These are phyloP conservation scores for Syrphus vitripennis DNA, from an alignment of 2,888 invertebrate species.

Conservation along the genomic window DNA sequence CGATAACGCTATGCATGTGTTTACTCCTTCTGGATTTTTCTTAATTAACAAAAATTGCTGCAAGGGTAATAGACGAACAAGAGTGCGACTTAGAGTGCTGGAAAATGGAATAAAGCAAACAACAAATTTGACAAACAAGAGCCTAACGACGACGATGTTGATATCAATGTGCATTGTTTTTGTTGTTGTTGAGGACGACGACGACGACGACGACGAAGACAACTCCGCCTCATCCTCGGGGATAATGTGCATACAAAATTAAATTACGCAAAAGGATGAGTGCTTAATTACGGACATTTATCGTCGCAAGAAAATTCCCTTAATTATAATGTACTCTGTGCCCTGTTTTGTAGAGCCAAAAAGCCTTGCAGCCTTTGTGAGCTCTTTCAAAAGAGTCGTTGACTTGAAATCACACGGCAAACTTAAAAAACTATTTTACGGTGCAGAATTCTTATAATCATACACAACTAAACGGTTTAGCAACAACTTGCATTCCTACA, in stretches of 20 bases:
- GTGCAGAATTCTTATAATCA: neutral
- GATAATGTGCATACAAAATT: conserved; percentile 79
- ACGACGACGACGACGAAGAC: too few relatives aligned
- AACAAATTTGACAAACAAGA: conserved; percentile 67
- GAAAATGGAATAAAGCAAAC: conserved; percentile 70
- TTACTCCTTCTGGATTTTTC: conserved; percentile 68
- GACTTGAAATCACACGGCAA: conserved; percentile 22
- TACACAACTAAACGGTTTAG: neutral
- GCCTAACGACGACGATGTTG: conserved; percentile 60
- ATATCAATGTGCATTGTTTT: neutral
- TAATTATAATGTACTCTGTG: conserved; percentile 66
- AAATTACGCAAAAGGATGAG: conserved; percentile 81
- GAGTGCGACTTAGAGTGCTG: conserved; percentile 64
- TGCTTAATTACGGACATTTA: conserved; percentile 81
- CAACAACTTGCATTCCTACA: neutral
- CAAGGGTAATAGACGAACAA: conserved; percentile 70
- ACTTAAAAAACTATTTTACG: conserved; percentile 1
- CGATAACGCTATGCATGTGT: neutral
- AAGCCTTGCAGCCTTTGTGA: conserved; percentile 44
- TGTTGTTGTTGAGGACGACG: neutral
- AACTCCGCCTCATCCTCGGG: conserved; percentile 40
- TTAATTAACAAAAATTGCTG: conserved; percentile 71
- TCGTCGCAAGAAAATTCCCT: conserved; percentile 68
- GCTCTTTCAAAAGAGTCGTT: conserved; percentile 39
- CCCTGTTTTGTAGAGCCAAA: conserved; percentile 52